These are phyloP conservation scores for Acrobasis repandana DNA, from an alignment of 2,888 invertebrate species.

Conservation along the genomic window DNA sequence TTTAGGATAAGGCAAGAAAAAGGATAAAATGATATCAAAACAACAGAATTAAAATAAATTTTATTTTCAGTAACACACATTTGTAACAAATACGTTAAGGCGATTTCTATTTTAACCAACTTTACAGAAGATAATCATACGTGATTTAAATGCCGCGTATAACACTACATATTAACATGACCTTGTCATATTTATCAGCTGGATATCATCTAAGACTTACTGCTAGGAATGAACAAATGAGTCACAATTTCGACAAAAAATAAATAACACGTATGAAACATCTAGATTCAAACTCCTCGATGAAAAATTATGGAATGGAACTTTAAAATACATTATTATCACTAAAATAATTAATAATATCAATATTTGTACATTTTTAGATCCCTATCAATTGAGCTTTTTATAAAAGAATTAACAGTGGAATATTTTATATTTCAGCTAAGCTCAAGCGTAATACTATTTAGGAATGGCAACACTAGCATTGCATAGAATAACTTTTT, in stretches of 20 bases:
- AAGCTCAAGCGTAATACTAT: conserved; percentile 21
- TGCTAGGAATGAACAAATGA: not conserved
- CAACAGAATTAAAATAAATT: conserved; percentile 26
- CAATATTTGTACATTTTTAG: conserved; percentile 20
- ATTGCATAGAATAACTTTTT: conserved; percentile 14
- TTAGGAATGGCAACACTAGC: conserved; percentile 21
- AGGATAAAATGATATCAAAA: conserved; percentile 15
- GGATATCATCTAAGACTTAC: not conserved
- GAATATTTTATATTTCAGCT: conserved; percentile 3
- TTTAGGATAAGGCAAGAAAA: not conserved
- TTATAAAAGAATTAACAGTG: conserved; percentile 8
- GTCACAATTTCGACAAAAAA: not conserved
- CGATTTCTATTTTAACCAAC: conserved; percentile 9
- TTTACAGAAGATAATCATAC: not conserved
- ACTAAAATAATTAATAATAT: conserved; percentile 12
- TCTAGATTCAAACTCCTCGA: not conserved
- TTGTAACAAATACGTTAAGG: conserved; percentile 19
- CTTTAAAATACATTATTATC: not conserved
- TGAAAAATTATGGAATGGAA: conserved; percentile 5
- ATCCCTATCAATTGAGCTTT: conserved; percentile 21
- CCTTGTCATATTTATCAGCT: conserved; percentile 22
- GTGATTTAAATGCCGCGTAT: conserved; percentile 4
- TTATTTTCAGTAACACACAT: conserved; percentile 22
- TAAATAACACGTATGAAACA: not conserved
- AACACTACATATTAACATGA: conserved; percentile 17